Base-by-base conservation (phyloP, 1,140 invertebrate species). In the Homalodisca vitripennis region DNA sequence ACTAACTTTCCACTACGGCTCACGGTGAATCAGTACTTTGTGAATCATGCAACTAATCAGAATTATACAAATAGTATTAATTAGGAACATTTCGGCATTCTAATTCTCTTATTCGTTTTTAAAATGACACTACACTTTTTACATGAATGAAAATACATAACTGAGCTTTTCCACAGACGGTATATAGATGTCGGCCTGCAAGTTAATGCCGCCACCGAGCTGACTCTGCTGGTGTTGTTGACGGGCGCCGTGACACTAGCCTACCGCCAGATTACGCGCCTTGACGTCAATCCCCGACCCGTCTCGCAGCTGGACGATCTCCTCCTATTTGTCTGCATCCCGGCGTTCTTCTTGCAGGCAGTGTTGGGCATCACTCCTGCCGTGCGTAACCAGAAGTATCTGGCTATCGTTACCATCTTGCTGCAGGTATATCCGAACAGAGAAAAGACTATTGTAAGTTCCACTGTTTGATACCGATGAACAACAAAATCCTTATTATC, bases 291-390 rank as follows among this genome's bases (percentile, higher is more conserved):
- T 74, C 80, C 80, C 60, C 84, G 88, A 72, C 83, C 85, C 1
- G 83, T 89, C 10, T 88, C 88, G 1, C 78, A 86, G n/a, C 80
- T 90, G 3, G 89, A 91, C 72, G 88, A 91, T 74, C 81, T 90
- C 6, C 78, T 91, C 0, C 80, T 91, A 0, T 88, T 89, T 72
- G 85, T 90, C 34, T 89, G 88, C 73, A 79, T 90, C 17, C 89
- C 89, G 0, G 88, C 88, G 26, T 91, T 89, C 78, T 89, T 90
- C 75, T 80, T 90, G 67, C 87, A 89, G 70, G 84, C 84, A 0
- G 83, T 87, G 31, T 84, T 90, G 67, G 87, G 84, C 63, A 79
- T 90, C 67, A 79, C 88, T 1, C 86, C 89, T 1, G 84, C 86
- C 2, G 79, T 88, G 30, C 79, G 79, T 12, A 80, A 83, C 48